Percentiles rank a stretch among this genome's conserved stretches.
These are phyloP conservation scores for Panonychus citri DNA, from an alignment of 1,140 invertebrate genomes.

Conservation along the genomic window DNA sequence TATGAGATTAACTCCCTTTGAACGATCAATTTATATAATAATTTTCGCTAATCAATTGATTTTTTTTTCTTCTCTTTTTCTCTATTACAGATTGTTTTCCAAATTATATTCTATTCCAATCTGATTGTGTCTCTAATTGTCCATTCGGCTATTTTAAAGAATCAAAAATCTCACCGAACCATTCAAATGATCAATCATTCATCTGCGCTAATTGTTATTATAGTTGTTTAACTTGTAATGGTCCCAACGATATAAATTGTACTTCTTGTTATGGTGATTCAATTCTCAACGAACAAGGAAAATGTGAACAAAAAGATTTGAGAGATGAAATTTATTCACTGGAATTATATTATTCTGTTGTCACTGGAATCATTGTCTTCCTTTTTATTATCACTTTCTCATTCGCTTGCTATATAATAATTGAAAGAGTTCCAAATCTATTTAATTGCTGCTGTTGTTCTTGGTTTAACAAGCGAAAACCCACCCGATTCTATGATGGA, in stretches of 20 bases:
- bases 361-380: constrained; percentile 9
- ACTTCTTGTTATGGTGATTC: constrained; percentile 23
- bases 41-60: too few relatives aligned
- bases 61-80: not conserved
- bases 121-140: constrained; percentile 24
- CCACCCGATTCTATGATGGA: too few relatives aligned
- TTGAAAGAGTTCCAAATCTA: not conserved
- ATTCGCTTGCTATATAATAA: constrained; percentile 12
- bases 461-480: too few relatives aligned
- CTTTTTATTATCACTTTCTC: constrained; percentile 12
- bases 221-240: constrained; percentile 29
- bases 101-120: constrained; percentile 21
- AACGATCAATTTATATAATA: too few relatives aligned
- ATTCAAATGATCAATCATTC: too few relatives aligned
- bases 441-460: not conserved
- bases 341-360: constrained; percentile 6
- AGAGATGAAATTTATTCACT: constrained; percentile 8
- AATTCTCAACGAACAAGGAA: constrained; percentile 7
- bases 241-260: constrained; percentile 33
- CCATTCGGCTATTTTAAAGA: constrained; percentile 17
- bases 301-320: constrained; percentile 10
- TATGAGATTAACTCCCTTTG: too few relatives aligned
- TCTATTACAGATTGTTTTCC: constrained; percentile 23
- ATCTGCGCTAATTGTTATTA: constrained; percentile 31
- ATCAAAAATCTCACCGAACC: not conserved